Percentiles rank a stretch among this genome's conserved stretches.
These are phyloP conservation scores for Drosophila navojoa DNA, from an alignment of 1,140 invertebrate species.

Conservation along the genomic window DNA sequence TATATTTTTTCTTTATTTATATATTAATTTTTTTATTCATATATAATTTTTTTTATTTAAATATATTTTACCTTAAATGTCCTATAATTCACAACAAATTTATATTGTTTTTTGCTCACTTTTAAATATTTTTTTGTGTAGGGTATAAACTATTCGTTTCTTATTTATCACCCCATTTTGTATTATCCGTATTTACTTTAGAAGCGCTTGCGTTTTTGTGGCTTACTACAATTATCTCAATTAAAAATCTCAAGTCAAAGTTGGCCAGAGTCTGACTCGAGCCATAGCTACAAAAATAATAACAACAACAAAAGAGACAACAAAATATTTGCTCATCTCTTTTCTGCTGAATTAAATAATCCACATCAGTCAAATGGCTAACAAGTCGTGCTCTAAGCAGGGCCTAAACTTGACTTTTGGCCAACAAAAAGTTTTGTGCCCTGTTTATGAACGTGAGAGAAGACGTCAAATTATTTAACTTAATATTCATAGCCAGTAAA, in stretches of 20 bases:
- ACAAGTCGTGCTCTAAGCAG: conserved; percentile 9
- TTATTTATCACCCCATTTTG: conserved; percentile 1
- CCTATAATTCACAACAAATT: no score
- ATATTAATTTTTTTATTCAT: no score
- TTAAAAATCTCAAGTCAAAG: conserved; percentile 78
- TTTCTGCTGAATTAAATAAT: conserved; percentile 74
- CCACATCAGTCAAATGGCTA: conserved; percentile 31
- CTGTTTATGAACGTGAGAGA: conserved; percentile 6
- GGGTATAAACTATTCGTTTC: neutral
- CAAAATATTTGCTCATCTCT: conserved; percentile 70
- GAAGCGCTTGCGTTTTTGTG: conserved; percentile 7
- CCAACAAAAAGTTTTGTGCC: neutral
- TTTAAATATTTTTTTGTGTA: neutral
- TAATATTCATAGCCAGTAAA: no score
- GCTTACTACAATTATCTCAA: conserved; percentile 75
- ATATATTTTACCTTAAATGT: no score
- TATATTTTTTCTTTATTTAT: no score
- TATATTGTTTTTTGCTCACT: no score
- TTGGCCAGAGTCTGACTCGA: conserved; percentile 40
- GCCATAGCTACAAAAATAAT: conserved; percentile 19
- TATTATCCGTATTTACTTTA: conserved; percentile 28
- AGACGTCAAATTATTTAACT: no score
- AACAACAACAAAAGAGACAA: neutral
- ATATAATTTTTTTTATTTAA: no score
- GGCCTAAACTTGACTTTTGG: conserved; percentile 10